Evolutionary conservation across 2,113 vertebrate genomes (phyloP).

Genomic region (Pollimyrus isidori): DNA sequence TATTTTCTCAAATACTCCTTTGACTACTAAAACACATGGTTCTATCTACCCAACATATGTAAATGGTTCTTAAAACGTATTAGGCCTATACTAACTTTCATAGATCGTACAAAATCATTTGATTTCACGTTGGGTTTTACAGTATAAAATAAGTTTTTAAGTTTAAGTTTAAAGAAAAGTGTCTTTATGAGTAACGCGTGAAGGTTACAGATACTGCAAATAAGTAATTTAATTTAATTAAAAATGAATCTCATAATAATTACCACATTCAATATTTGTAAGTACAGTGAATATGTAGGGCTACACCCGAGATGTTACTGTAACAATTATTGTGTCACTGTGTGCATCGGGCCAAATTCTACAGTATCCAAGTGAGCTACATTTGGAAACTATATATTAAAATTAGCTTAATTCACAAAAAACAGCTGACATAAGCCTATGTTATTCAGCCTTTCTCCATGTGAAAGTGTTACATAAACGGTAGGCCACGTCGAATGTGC

Average conservation of each 20-base stretch:
- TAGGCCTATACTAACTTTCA: neutral
- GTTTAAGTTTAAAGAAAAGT: neutral
- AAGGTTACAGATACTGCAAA: neutral
- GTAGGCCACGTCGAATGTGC: neutral
- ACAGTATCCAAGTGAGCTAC: neutral
- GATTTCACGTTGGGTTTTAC: neutral
- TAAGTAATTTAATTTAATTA: neutral
- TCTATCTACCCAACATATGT: neutral
- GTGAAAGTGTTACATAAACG: neutral
- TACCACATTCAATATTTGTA: neutral
- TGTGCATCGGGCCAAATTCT: neutral
- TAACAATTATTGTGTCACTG: neutral
- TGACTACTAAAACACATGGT: neutral
- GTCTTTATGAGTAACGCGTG: neutral
- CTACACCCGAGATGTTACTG: neutral
- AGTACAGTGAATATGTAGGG: neutral
- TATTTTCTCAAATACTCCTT: neutral
- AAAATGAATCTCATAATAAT: neutral
- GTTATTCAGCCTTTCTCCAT: neutral
- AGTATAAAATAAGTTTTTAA: neutral
- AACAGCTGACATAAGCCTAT: neutral
- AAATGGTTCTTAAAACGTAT: neutral
- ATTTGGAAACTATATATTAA: neutral
- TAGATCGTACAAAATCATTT: neutral
- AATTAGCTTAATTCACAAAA: neutral